Base-by-base conservation (phyloP, 1,140 invertebrate genomes). In the Sycophila sp. region DNA sequence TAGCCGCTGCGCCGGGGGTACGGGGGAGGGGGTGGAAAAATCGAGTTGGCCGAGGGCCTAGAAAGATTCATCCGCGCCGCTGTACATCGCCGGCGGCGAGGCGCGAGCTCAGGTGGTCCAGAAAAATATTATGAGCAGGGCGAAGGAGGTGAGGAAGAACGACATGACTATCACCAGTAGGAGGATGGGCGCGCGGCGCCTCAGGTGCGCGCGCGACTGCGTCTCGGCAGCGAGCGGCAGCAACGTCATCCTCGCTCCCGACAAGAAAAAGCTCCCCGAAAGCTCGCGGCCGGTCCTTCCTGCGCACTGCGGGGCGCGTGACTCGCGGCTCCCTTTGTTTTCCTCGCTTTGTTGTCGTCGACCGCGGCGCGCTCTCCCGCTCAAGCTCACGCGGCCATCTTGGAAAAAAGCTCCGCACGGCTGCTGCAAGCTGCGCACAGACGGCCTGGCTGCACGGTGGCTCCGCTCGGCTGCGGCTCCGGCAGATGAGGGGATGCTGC, bases 301-400 rank as follows among this genome's bases (percentile, higher is more conserved):
- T n/a, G n/a, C n/a, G n/a, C n/a, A n/a, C n/a, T n/a, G n/a, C n/a
- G n/a, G n/a, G n/a, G n/a, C n/a, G n/a, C n/a, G n/a, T n/a, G n/a
- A n/a, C n/a, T n/a, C n/a, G n/a, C n/a, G n/a, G n/a, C 45, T 47
- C 49, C 10, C 10, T 51, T 10, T 10, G 0, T 30, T 11, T 66
- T 32, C 7, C 11, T 40, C 6, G 5, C 3, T 40, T 24, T 60
- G 1, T 26, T 26, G 51, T 26, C 30, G 6, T 22, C 51, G 19
- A 22, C 15, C 24, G 51, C 51, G 24, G 24, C 26, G 24, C 51
- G 26, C 8, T 19, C 56, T 53, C 38, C 17, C 13, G 26, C 8
- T 19, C 56, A 40, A 28, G 11, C 13, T 74, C 19, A 64, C 68
- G 65, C 75, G 60, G 78, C 77, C 80, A 81, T 81, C 66, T 79